Conservation (phyloP, 2,113 vertebrate genomes). For the Petrocephalus microphthalmus region DNA sequence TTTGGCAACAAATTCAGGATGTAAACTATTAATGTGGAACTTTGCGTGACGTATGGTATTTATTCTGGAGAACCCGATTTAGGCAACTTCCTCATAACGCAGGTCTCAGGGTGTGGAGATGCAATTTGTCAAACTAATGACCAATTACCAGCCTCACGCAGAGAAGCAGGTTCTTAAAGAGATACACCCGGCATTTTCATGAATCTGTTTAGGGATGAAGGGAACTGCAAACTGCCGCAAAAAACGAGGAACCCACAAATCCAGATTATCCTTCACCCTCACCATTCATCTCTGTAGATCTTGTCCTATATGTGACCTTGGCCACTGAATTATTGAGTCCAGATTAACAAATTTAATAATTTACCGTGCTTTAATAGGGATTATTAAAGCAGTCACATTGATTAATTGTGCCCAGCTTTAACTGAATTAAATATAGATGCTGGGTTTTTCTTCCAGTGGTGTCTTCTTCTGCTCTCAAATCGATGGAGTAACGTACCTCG, state of each 20-base stretch:
- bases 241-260: not conserved
- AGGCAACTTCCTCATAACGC: conserved; percentile 1
- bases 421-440: conserved; percentile 57
- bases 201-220: conserved; percentile 20
- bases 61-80: conserved; percentile 27
- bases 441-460: conserved; percentile 34
- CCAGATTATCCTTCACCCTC: conserved; percentile 8
- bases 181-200: not conserved
- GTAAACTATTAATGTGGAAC: not conserved
- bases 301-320: conserved; percentile 34
- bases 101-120: conserved; percentile 18
- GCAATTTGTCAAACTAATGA: not conserved
- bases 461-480: conserved; percentile 33
- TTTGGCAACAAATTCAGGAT: not conserved
- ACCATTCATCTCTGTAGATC: conserved; percentile 21
- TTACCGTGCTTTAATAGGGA: conserved; percentile 43
- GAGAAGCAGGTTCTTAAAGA: conserved; percentile 1
- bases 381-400: conserved; percentile 48
- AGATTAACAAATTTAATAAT: conserved; percentile 41
- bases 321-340: conserved; percentile 38
- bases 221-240: conserved; percentile 12
- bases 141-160: conserved; percentile 6
- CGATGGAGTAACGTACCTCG: conserved; percentile 38
- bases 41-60: not conserved
- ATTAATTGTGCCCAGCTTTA: conserved; percentile 43